Evolutionary conservation across 2,113 vertebrate species (phyloP), one percentile per base, ranked within the genome.

Genomic region (Lamprotornis superbus): DNA sequence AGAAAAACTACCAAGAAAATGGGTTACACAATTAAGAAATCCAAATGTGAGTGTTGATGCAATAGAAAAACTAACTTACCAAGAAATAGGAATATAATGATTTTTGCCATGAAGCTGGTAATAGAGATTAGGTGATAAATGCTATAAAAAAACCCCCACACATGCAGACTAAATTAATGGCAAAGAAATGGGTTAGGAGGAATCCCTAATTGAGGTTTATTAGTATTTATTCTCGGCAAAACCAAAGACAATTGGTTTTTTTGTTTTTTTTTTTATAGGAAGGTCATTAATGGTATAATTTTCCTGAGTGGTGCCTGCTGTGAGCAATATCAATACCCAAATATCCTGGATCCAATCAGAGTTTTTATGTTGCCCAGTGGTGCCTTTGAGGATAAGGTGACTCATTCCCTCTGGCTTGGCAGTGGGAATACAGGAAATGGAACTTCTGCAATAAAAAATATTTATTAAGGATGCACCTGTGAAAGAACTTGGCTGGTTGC

Each of bases 141-240:
- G 19, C 53, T 55, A 31, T 53, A 47, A 85, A 68, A 22, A 22
- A 1, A 5, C 13, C 23, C 27, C 50, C n/a, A 49, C 35, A 52
- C 46, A 46, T 47, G 39, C 53, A 90, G 81, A 69, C 8, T 63
- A 73, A 90, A 93, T 93, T 92, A 93, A 93, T 69, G 69, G 35
- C 47, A 65, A 90, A 79, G 31, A 95, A 87, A 24, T 84, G 64
- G 65, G 76, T 82, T 73, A 93, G 73, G 37, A 94, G 10, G 23
- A 84, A 84, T 61, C 9, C 31, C 39, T 68, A 67, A 18, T 0
- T 39, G 40, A 89, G 52, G 25, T 63, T 83, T 89, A 79, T 87
- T 69, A 73, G n/a, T 65, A 35, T 90, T 84, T 95, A 61, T 90
- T 93, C 64, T 67, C 57, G 82, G 69, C 37, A 90, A 95, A 95